Conservation (phyloP, 2,888 invertebrate genomes). For the Priocnemis perturbator region DNA sequence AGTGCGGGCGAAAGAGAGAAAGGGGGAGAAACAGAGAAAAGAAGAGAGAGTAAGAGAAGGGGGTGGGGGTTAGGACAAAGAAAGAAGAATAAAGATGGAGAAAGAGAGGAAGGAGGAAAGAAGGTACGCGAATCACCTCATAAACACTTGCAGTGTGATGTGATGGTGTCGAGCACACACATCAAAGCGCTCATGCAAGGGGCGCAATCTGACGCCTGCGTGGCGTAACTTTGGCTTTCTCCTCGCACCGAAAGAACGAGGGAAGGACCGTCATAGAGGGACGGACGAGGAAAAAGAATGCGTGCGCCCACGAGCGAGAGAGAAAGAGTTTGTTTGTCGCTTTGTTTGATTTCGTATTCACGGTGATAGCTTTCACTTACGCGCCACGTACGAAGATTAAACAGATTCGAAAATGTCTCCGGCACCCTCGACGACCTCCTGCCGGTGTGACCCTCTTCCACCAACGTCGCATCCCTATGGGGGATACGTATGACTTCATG, state of each 20-base stretch:
- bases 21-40: conserved; percentile 31
- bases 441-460: conserved; percentile 13
- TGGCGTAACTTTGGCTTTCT: conserved; percentile 64
- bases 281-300: neutral
- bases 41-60: neutral
- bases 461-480: neutral
- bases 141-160: conserved; percentile 69
- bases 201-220: conserved; percentile 42
- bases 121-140: conserved; percentile 56
- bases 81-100: conserved; percentile 6
- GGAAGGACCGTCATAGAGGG: neutral
- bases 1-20: conserved; percentile 30
- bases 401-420: conserved; percentile 73
- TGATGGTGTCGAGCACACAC: conserved; percentile 66
- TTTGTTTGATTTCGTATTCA: conserved; percentile 75
- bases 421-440: conserved; percentile 36
- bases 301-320: conserved; percentile 12
- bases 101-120: conserved; percentile 31
- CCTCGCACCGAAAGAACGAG: conserved; percentile 28
- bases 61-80: conserved; percentile 6
- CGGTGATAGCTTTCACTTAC: conserved; percentile 75
- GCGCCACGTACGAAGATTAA: conserved; percentile 72
- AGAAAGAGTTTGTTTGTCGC: conserved; percentile 70
- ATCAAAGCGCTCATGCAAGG: conserved; percentile 64
- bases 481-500: conserved; percentile 1